Conservation (phyloP, 2,888 invertebrate species). For the Xestia sexstrigata region DNA sequence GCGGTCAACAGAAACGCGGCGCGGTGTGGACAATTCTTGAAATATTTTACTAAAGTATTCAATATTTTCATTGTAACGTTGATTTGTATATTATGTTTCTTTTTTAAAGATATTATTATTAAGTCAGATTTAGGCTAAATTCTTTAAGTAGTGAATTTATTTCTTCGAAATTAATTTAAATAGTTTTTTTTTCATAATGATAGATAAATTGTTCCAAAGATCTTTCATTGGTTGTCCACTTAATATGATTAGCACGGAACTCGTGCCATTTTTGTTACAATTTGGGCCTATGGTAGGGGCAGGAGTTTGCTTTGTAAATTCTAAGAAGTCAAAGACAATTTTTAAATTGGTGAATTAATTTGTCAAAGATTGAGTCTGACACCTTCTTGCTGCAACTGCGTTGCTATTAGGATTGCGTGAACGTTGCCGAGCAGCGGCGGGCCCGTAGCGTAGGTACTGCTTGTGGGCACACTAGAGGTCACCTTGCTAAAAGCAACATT, state of each 20-base stretch:
- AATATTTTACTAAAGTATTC: conserved; percentile 41
- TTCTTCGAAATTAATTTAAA: conserved; percentile 7
- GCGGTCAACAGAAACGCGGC: conserved; percentile 47
- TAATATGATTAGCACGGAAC: conserved; percentile 4
- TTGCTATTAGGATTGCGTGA: neutral
- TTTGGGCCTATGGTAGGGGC: conserved; percentile 24
- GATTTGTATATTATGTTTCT: conserved; percentile 49
- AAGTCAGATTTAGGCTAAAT: conserved; percentile 31
- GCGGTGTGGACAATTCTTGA: conserved; percentile 45
- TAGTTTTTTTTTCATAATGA: neutral
- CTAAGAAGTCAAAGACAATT: neutral
- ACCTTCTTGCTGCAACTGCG: neutral
- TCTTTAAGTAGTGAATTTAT: conserved; percentile 20
- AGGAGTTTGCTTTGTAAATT: neutral
- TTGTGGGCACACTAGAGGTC: conserved; percentile 61
- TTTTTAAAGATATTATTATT: conserved; percentile 36
- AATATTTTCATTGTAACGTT: conserved; percentile 25
- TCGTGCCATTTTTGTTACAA: conserved; percentile 37
- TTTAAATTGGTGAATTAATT: neutral
- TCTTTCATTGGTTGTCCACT: conserved; percentile 52
- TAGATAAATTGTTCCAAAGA: conserved; percentile 38
- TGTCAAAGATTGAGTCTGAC: neutral
- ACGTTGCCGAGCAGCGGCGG: conserved; percentile 12
- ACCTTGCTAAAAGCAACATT: conserved; percentile 51
- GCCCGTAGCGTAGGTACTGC: conserved; percentile 20